Evolutionary conservation across 2,113 vertebrate species (phyloP), one percentile per base, ranked within the genome.

Genomic region (Marmota flaviventris): DNA sequence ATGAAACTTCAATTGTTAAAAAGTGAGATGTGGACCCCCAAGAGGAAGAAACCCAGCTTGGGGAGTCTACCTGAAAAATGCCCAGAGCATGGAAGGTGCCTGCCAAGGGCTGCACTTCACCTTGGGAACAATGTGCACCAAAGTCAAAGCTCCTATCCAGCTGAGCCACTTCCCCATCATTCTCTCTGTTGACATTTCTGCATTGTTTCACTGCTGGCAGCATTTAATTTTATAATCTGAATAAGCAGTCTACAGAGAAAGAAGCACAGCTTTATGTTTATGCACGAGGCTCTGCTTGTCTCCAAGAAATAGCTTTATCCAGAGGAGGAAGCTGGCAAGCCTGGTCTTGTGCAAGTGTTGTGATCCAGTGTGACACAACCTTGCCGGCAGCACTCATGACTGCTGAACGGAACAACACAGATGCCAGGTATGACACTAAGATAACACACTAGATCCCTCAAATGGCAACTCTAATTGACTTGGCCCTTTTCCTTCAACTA

Each of bases 81-180:
- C 12, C 11, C 8, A 4, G 24, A 2, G 16, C 1, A 32, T 12
- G 39, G 32, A 24, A n/a, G 53, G 29, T 13, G 8, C 2, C 9
- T 61, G 42, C 63, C 5, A 39, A 53, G 22, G 5, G 34, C 32
- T n/a, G 20, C 0, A 0, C 22, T 58, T 48, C n/a, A 22, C 51
- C 45, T 48, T 56, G 48, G 1, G 27, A 87, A n/a, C 79, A 17
- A 25, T 11, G 42, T 45, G 20, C 63, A 10, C 1, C 39, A 73
- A 93, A 27, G 79, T 48, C 8, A 25, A 24, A 42, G 22, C 25
- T 39, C 11, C 22, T 4, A 24, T 17, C 10, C 24, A 16, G 83
- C 25, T 45, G 39, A 22, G 77, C 29, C 42, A 42, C 13, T 42
- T 72, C 13, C 34, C 48, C 32, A 17, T 24, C 22, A 16, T 37